Conservation (phyloP, 2,888 invertebrate species). For the Chrysomela aeneicollis region DNA sequence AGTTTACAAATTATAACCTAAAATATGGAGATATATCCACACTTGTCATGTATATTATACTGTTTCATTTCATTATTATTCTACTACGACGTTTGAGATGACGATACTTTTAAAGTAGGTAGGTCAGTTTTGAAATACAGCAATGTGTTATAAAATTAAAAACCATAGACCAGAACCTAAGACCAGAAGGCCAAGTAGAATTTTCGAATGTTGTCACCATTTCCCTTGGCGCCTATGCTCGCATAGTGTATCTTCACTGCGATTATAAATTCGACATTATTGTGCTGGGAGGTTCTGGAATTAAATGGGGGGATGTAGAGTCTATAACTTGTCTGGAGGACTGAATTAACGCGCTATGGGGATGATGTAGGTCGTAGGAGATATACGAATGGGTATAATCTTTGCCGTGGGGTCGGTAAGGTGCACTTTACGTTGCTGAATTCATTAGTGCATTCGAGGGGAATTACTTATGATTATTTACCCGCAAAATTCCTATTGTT, state of each 20-base stretch:
- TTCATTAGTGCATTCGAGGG: slow-evolving; percentile 8
- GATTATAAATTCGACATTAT: slow-evolving; percentile 49
- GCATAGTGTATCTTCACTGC: slow-evolving; percentile 7
- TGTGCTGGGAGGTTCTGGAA: slow-evolving; percentile 40
- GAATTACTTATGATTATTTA: slow-evolving; percentile 15
- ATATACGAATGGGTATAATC: slow-evolving; percentile 42
- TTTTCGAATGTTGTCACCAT: neutral
- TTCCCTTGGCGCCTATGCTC: neutral
- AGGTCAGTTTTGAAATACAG: too few relatives aligned
- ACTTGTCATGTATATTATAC: too few relatives aligned
- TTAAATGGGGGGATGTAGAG: slow-evolving; percentile 42
- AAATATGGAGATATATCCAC: too few relatives aligned
- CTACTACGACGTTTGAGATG: too few relatives aligned
- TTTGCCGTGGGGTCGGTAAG: slow-evolving; percentile 19
- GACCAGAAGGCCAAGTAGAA: too few relatives aligned
- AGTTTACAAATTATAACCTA: too few relatives aligned
- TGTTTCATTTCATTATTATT: too few relatives aligned
- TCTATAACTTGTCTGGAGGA: slow-evolving; percentile 41
- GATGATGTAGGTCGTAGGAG: slow-evolving; percentile 36
- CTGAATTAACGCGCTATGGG: slow-evolving; percentile 36
- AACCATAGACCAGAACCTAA: too few relatives aligned
- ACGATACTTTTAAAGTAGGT: too few relatives aligned
- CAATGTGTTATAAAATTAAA: too few relatives aligned
- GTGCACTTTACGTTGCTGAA: slow-evolving; percentile 1
- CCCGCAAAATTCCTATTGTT: too few relatives aligned